Conservation (phyloP, 2,113 vertebrate genomes). For the Syrrhaptes paradoxus region DNA sequence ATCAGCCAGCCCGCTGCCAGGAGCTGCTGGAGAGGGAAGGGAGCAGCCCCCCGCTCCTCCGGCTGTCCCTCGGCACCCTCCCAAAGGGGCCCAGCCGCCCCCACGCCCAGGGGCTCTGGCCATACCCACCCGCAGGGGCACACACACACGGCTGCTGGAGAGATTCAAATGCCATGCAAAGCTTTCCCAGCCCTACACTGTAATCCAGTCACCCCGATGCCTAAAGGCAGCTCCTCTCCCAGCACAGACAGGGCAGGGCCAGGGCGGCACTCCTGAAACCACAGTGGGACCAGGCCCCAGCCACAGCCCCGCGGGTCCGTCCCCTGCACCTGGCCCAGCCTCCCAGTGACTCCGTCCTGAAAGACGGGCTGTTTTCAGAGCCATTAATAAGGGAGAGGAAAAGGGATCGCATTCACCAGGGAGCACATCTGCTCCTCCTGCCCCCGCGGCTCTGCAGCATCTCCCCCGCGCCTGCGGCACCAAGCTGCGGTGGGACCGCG, state of each 20-base stretch:
- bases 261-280: no score
- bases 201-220: no score
- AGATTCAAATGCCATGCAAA: neutral
- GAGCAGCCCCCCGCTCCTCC: neutral
- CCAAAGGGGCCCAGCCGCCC: no score
- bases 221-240: neutral
- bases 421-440: neutral
- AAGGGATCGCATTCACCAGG: neutral
- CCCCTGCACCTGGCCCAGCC: neutral
- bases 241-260: accelerated
- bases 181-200: neutral
- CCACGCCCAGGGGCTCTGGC: accelerated
- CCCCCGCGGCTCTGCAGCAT: accelerated
- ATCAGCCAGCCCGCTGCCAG: neutral
- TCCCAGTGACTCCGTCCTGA: neutral
- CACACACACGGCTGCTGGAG: accelerated
- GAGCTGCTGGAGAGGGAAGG: neutral
- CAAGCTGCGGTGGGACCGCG: no score
- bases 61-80: neutral
- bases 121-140: accelerated
- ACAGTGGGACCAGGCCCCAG: no score
- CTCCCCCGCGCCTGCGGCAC: neutral
- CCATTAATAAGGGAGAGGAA: neutral
- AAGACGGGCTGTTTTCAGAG: neutral
- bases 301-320: neutral